Evolutionary conservation across 2,888 invertebrate species (phyloP).

Genomic region (Netelia fuscicornis): DNA sequence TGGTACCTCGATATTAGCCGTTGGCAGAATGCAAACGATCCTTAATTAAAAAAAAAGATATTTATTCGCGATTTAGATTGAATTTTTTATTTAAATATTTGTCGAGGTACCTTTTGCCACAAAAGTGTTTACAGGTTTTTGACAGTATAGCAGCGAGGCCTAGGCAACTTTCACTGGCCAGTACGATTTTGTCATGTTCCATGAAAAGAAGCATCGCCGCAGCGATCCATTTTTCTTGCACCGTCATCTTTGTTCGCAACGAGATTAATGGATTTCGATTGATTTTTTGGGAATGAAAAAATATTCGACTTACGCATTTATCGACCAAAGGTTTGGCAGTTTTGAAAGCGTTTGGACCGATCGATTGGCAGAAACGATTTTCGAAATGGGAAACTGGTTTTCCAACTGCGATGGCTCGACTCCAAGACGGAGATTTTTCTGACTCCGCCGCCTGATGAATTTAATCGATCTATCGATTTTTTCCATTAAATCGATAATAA

Average conservation of each 20-base stretch:
- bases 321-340: conserved; percentile 47
- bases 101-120: conserved; percentile 42
- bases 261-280: conserved; percentile 13
- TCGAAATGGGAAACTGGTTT: conserved; percentile 24
- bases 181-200: conserved; percentile 51
- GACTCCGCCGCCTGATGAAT: conserved; percentile 44
- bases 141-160: conserved; percentile 47
- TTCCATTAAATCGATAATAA: not conserved
- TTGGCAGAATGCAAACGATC: conserved; percentile 51
- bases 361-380: conserved; percentile 22
- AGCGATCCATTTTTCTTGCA: conserved; percentile 54
- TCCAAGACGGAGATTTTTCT: conserved; percentile 47
- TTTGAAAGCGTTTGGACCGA: conserved; percentile 32
- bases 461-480: conserved; percentile 3
- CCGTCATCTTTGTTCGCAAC: conserved; percentile 34
- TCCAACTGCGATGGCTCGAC: conserved; percentile 35
- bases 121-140: conserved; percentile 51
- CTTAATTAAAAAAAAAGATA: not conserved
- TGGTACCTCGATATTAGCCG: conserved; percentile 48
- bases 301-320: conserved; percentile 43
- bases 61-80: not conserved
- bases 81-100: not conserved
- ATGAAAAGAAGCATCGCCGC: conserved; percentile 53
- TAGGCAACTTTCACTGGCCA: conserved; percentile 45
- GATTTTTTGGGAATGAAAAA: not conserved